phyloP scores from a whole-genome alignment of 2,888 invertebrate species.

The Plutella xylostella region DNA sequence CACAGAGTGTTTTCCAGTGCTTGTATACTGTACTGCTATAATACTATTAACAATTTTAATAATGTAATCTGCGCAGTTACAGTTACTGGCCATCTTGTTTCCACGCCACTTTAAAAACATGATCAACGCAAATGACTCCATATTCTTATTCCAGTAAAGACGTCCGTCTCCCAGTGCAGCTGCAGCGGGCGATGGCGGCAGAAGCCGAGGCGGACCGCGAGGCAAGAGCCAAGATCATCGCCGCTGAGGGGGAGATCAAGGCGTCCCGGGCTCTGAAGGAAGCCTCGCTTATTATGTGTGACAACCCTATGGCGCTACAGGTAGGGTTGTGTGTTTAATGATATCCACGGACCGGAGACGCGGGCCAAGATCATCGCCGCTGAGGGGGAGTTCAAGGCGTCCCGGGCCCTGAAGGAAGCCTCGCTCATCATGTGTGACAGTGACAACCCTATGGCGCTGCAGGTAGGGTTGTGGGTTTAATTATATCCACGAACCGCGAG shows the following conservation, averaged over 20 bases:
- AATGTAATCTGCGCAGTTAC: too few species aligned
- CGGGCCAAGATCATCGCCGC: slow-evolving; percentile 78
- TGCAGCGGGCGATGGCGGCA: slow-evolving; percentile 77
- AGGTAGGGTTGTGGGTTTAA: too few species aligned
- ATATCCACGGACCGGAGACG: slow-evolving; percentile 75
- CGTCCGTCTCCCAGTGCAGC: slow-evolving; percentile 64
- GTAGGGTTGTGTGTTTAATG: too few species aligned
- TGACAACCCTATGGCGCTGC: slow-evolving; percentile 81
- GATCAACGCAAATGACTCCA: too few species aligned
- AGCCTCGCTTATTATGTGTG: slow-evolving; percentile 86
- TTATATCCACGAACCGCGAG: too few species aligned
- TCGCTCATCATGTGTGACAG: slow-evolving; percentile 88
- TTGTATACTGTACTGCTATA: too few species aligned
- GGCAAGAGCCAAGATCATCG: slow-evolving; percentile 77
- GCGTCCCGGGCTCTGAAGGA: slow-evolving; percentile 88
- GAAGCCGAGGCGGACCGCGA: slow-evolving; percentile 77
- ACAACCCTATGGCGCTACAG: slow-evolving; percentile 80
- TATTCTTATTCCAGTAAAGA: slow-evolving; percentile 39
- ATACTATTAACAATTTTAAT: too few species aligned
- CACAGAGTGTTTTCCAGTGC: too few species aligned
- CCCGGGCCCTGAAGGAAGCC: slow-evolving; percentile 86
- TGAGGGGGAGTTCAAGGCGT: slow-evolving; percentile 88
- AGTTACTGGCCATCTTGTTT: too few species aligned
- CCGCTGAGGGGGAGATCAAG: slow-evolving; percentile 85
- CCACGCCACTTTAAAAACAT: too few species aligned